A percentile compares a stretch with the other conserved stretches of the same genome.
Evolutionary conservation across 2,797 vertebrate species (phyloP).

Genomic region (Gymnodraco acuticeps): DNA sequence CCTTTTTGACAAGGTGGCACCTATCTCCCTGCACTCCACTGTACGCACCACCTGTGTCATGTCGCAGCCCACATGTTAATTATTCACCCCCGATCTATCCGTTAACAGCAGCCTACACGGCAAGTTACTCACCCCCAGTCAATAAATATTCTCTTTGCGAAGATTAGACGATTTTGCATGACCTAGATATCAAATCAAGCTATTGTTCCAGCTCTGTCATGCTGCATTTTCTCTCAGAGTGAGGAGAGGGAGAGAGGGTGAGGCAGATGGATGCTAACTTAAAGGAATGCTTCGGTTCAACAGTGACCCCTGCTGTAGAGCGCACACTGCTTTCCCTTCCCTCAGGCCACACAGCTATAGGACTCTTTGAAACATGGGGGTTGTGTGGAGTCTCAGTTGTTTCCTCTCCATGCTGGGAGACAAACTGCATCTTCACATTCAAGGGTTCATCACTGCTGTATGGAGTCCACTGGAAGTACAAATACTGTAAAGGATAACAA

Average conservation of each 20-base stretch:
- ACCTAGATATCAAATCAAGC: constrained; percentile 82
- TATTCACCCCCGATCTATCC: constrained; percentile 67
- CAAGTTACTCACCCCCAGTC: constrained; percentile 63
- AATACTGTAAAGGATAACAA: too few relatives aligned
- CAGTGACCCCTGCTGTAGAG: constrained; percentile 82
- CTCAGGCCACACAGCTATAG: constrained; percentile 16
- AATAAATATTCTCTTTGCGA: constrained; percentile 82
- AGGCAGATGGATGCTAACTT: constrained; percentile 15
- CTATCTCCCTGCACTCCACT: constrained; percentile 35
- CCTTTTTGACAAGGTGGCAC: constrained; percentile 52
- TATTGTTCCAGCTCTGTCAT: constrained; percentile 71
- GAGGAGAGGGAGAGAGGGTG: constrained; percentile 14
- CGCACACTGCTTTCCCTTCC: constrained; percentile 4
- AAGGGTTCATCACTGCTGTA: background rate
- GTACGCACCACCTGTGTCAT: constrained; percentile 45
- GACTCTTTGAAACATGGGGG: constrained; percentile 3
- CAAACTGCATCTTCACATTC: background rate
- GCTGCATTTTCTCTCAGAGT: constrained; percentile 56
- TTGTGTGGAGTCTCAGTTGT: background rate
- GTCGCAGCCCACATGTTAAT: constrained; percentile 59
- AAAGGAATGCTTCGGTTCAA: constrained; percentile 66
- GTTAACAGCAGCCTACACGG: constrained; percentile 54
- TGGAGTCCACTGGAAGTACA: background rate
- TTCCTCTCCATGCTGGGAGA: background rate
- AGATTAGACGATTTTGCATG: constrained; percentile 80